Evolutionary conservation across 1,140 invertebrate species (phyloP), one percentile per base, ranked within the genome.

Genomic region (Dryas iulia): DNA sequence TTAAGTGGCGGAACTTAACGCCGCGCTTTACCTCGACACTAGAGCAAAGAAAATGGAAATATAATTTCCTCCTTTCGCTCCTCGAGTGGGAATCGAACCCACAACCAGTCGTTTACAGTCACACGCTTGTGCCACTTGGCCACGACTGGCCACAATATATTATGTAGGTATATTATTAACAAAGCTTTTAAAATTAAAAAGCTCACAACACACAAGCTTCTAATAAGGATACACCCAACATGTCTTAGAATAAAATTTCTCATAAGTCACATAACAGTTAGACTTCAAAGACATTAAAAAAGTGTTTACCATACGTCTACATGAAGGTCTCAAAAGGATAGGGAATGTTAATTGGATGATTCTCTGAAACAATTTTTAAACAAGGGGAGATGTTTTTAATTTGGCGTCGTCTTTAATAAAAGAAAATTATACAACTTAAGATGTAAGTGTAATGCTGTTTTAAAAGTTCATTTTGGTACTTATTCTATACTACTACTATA

Each of bases 331-430:
- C 14, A 66, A 56, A 76, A 74, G 73, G 69, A 74, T 64, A 73
- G 52, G 69, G 81, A 84, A 86, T 83, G 72, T 82, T 83, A 84
- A 84, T 86, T 83, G 83, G 73, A 69, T 64, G 66, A 56, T 76
- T 81, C 79, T 77, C 63, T 76, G 76, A 80, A 79, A 84, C 76
- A 71, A 76, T 76, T 71, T 74, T 72, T 79, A 81, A 82, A 80
- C 78, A 81, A 67, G 76, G 81, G 78, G 77, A 65, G 73, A 62
- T 57, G 68, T 69, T 78, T 71, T 71, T 71, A 71, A 71, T 71
- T 71, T 61, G 58, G 59, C 59, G 59, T 64, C 47, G 64, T 26
- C 59, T 66, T 59, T 64, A 69, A 72, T 77, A 39, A 71, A 71
- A 68, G 14, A 47, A 47, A 47, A 11, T 21, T 47, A 6, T 47